These are phyloP conservation scores for Bombylius major DNA, from an alignment of 2,888 invertebrate species.

Conservation along the genomic window DNA sequence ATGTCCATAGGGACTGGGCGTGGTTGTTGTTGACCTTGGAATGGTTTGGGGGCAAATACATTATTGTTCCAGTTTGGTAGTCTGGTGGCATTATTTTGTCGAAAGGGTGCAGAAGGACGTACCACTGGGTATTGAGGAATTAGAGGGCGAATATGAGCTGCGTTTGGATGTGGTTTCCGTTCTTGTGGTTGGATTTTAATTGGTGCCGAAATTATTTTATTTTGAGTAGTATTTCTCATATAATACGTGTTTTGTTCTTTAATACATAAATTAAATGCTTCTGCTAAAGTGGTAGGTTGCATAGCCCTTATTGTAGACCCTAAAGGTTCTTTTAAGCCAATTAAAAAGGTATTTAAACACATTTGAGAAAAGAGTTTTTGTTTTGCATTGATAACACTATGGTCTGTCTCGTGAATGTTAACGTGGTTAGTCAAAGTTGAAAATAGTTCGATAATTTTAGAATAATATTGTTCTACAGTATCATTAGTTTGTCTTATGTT, in stretches of 20 bases:
- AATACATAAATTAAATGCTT: slow-evolving; percentile 15
- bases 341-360: slow-evolving; percentile 15
- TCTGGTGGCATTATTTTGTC: too few species aligned
- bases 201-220: background rate
- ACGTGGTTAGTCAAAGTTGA: slow-evolving; percentile 15
- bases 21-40: too few species aligned
- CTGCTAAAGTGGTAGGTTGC: slow-evolving; percentile 12
- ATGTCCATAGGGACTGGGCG: too few species aligned
- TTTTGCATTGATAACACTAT: slow-evolving; percentile 14
- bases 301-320: slow-evolving; percentile 17
- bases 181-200: background rate
- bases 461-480: slow-evolving; percentile 14
- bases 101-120: too few species aligned
- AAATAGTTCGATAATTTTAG: slow-evolving; percentile 16
- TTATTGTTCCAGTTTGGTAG: too few species aligned
- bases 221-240: background rate
- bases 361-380: slow-evolving; percentile 14
- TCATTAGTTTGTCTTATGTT: slow-evolving; percentile 8
- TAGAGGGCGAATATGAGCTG: background rate
- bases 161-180: background rate
- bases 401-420: slow-evolving; percentile 13
- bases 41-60: too few species aligned
- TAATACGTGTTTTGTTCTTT: slow-evolving; percentile 14
- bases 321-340: slow-evolving; percentile 15
- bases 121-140: background rate